A percentile compares a stretch with the other conserved stretches of the same genome.
Evolutionary conservation across 2,888 invertebrate species (phyloP).

Genomic region (Xanthorhoe designata): DNA sequence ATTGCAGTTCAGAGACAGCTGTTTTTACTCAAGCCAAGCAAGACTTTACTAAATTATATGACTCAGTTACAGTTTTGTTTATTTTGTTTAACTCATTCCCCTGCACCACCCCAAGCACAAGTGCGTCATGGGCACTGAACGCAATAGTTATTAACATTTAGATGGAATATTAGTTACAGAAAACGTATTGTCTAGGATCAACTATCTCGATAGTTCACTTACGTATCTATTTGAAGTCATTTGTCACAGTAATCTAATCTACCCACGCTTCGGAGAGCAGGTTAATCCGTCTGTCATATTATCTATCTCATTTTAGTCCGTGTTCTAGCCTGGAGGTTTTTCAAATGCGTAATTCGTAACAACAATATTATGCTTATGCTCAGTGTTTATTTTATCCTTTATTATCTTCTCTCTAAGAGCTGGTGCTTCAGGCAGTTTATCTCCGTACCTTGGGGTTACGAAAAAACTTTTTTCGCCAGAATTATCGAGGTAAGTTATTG

Average conservation of each 20-base stretch:
- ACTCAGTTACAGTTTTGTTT: no score
- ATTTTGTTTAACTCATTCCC: no score
- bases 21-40: not conserved
- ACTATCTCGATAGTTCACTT: slow-evolving; percentile 18
- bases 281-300: slow-evolving; percentile 36
- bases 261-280: slow-evolving; percentile 30
- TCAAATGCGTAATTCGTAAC: not conserved
- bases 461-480: not conserved
- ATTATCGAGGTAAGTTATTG: not conserved
- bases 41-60: not conserved
- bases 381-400: not conserved
- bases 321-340: slow-evolving; percentile 20
- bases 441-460: not conserved
- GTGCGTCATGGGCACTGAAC: no score
- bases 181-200: slow-evolving; percentile 6
- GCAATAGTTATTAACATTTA: not conserved
- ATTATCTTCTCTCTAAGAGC: not conserved
- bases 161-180: not conserved
- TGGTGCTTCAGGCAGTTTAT: not conserved
- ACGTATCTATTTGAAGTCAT: slow-evolving; percentile 21
- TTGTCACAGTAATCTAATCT: slow-evolving; percentile 41
- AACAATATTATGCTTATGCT: not conserved
- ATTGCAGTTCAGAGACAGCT: slow-evolving; percentile 6
- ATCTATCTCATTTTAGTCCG: slow-evolving; percentile 24
- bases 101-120: no score